phyloP scores from a whole-genome alignment of 2,113 vertebrate species.

The Recurvirostra avosetta region DNA sequence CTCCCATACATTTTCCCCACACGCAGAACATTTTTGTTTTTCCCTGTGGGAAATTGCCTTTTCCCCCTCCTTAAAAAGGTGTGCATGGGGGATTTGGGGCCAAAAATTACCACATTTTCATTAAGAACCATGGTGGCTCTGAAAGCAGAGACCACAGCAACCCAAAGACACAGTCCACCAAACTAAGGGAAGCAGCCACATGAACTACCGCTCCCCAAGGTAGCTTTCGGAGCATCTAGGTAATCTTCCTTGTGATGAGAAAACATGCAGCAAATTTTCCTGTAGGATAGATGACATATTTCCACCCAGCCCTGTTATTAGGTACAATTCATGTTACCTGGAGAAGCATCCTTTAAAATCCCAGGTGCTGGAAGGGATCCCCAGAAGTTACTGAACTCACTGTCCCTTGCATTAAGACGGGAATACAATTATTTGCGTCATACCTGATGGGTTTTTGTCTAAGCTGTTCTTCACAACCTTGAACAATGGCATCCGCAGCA shows the following conservation, averaged over 20 bases:
- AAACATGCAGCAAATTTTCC: neutral
- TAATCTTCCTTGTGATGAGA: neutral
- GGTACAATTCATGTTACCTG: neutral
- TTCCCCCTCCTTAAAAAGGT: accelerated
- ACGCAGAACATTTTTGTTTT: accelerated
- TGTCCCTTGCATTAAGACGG: neutral
- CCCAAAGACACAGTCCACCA: neutral
- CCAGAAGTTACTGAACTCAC: neutral
- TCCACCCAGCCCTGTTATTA: neutral
- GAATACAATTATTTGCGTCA: neutral
- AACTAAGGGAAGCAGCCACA: neutral
- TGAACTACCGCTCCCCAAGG: neutral
- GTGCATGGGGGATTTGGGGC: neutral
- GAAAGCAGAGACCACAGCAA: neutral
- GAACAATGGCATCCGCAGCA: neutral
- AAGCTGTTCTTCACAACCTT: neutral
- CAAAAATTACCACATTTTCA: neutral
- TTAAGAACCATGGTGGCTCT: neutral
- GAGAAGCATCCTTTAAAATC: neutral
- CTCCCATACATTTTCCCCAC: neutral
- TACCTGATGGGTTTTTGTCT: neutral
- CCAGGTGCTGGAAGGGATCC: neutral
- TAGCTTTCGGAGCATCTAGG: neutral
- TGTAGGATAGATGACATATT: neutral
- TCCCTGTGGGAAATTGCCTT: neutral